A percentile compares a stretch with the other conserved stretches of the same genome.
phyloP scores from a whole-genome alignment of 2,797 vertebrate genomes.

The Betta splendens region DNA sequence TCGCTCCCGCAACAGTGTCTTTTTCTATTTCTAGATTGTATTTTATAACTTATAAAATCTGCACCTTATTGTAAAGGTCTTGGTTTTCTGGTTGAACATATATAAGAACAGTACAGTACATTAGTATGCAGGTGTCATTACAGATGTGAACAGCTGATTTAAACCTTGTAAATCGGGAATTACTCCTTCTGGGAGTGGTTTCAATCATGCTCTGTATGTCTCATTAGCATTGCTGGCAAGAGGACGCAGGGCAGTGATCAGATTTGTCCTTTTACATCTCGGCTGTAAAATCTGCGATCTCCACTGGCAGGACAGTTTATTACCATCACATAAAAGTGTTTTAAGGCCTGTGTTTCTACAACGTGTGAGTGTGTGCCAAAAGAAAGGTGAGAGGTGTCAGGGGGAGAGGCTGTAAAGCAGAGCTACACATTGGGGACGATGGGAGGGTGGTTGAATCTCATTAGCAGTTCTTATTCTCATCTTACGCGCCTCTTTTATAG shows the following conservation, averaged over 20 bases:
- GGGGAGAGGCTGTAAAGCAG: slow-evolving; percentile 11
- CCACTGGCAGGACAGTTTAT: slow-evolving; percentile 39
- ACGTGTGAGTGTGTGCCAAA: not conserved
- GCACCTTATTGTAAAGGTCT: not conserved
- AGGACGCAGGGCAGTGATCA: slow-evolving; percentile 43
- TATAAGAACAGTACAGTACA: slow-evolving; percentile 1
- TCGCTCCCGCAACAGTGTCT: slow-evolving; percentile 1
- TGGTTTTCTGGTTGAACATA: not conserved
- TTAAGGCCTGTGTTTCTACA: slow-evolving; percentile 39
- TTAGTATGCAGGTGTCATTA: slow-evolving; percentile 26
- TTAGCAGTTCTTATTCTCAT: slow-evolving; percentile 55
- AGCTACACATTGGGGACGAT: slow-evolving; percentile 4
- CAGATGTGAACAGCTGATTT: slow-evolving; percentile 33
- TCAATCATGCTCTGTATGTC: slow-evolving; percentile 39
- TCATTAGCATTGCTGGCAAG: slow-evolving; percentile 57
- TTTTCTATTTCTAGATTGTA: not conserved
- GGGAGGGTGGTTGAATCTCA: slow-evolving; percentile 41
- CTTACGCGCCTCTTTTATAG: slow-evolving; percentile 47
- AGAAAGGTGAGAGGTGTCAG: slow-evolving; percentile 5
- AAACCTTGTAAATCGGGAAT: slow-evolving; percentile 8
- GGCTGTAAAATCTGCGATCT: slow-evolving; percentile 36
- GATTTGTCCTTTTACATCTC: slow-evolving; percentile 33
- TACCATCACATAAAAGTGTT: slow-evolving; percentile 44
- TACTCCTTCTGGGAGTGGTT: slow-evolving; percentile 20
- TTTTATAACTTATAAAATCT: not conserved